Conservation (phyloP, 2,888 invertebrate genomes). For the Leptinotarsa tumamoca region DNA sequence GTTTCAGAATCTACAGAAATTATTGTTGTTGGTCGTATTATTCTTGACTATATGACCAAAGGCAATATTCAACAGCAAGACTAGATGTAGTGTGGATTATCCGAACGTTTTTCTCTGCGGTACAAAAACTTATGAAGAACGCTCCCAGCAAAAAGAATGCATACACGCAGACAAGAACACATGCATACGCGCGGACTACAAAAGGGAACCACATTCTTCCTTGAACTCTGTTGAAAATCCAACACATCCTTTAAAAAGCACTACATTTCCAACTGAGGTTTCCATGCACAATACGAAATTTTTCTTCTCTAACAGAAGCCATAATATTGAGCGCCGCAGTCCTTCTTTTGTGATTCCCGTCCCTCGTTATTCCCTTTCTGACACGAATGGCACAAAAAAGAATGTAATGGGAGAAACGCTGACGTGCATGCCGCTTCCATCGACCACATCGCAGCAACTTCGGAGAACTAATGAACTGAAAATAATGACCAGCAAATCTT, state of each 20-base stretch:
- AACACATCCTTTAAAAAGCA: slow-evolving; percentile 22
- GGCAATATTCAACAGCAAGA: no score
- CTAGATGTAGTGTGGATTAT: no score
- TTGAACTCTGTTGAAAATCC: slow-evolving; percentile 6
- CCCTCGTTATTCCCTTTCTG: slow-evolving; percentile 37
- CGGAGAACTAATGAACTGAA: slow-evolving; percentile 44
- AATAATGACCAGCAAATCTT: slow-evolving; percentile 43
- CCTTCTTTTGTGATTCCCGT: slow-evolving; percentile 38
- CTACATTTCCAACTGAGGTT: slow-evolving; percentile 17
- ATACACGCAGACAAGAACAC: no score
- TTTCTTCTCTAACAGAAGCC: slow-evolving; percentile 29
- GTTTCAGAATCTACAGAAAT: no score
- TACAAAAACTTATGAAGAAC: no score
- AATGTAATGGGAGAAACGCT: slow-evolving; percentile 53
- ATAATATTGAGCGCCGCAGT: slow-evolving; percentile 34
- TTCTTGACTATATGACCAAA: no score
- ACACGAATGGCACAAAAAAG: slow-evolving; percentile 37
- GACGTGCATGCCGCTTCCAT: slow-evolving; percentile 45
- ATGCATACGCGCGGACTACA: neutral
- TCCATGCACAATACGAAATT: slow-evolving; percentile 30
- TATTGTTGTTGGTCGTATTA: no score
- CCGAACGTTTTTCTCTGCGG: no score
- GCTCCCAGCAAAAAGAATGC: no score
- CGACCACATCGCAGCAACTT: slow-evolving; percentile 31
- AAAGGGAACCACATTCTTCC: neutral